Evolutionary conservation across 1,140 invertebrate species (phyloP).

Genomic region (Neodiprion lecontei): DNA sequence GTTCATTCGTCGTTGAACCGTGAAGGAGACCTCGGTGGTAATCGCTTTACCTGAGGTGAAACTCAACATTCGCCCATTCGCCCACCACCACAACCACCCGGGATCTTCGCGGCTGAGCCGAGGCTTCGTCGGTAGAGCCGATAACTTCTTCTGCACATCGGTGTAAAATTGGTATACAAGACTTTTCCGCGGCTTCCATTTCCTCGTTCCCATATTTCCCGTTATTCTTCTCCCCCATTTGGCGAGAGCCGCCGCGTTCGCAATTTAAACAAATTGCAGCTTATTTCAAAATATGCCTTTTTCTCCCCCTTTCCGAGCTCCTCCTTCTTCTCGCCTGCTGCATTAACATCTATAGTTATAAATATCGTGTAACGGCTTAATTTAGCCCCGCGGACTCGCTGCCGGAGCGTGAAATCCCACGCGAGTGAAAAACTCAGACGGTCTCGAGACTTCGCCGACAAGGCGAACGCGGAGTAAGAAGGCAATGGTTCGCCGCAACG

Average conservation of each 20-base stretch:
- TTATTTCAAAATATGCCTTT: neutral
- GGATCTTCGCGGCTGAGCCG: too few relatives aligned
- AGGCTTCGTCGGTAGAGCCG: neutral
- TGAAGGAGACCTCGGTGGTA: neutral
- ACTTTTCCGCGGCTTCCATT: neutral
- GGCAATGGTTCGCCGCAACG: constrained; percentile 12
- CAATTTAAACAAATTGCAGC: constrained; percentile 4
- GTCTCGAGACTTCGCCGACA: constrained; percentile 18
- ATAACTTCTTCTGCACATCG: neutral
- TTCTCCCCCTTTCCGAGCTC: constrained; percentile 22
- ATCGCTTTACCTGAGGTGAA: neutral
- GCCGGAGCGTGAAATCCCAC: constrained; percentile 58
- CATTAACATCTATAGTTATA: constrained; percentile 56
- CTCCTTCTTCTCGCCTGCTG: constrained; percentile 31
- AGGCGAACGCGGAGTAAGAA: constrained; percentile 32
- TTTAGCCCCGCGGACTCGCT: constrained; percentile 50
- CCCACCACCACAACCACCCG: neutral
- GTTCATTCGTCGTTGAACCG: neutral
- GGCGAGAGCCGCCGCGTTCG: neutral
- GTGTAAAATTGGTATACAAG: neutral
- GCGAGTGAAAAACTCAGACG: constrained; percentile 57
- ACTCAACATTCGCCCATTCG: neutral
- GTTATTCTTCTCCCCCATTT: neutral
- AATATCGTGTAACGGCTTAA: constrained; percentile 64
- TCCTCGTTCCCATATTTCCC: neutral